Evolutionary conservation across 2,113 vertebrate species (phyloP), one percentile per base, ranked within the genome.

Genomic region (Colius striatus): DNA sequence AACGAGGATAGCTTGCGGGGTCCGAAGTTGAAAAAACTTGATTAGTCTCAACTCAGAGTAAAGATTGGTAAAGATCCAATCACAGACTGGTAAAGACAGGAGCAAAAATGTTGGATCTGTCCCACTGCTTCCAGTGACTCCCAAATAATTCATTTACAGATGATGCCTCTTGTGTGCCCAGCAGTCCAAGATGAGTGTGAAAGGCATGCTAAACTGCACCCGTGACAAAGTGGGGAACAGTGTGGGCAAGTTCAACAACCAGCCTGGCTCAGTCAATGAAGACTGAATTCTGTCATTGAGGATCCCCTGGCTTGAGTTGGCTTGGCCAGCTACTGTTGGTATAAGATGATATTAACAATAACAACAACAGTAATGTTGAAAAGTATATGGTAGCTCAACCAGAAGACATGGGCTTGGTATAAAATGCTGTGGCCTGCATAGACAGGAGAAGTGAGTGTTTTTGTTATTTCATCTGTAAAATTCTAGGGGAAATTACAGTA

Each of bases 1-100:
- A 92, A 70, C n/a, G 6, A 87, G 89, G 71, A 84, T 61, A 63
- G 71, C 84, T 90, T 73, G 54, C 66, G 82, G 89, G 70, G 58
- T 84, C 87, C 87, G 58, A 16, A 82, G 30, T 91, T 92, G 62
- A 94, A 94, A 90, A 76, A 60, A 53, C 29, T 76, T n/a, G 78
- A 71, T 84, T 89, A 80, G 57, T 81, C 91, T 92, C 58, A 81
- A 43, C 77, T 95, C 76, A 55, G 76, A 84, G 62, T n/a, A 68
- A 86, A 94, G 92, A 77, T 27, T 81, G n/a, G n/a, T n/a, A n/a
- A n/a, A n/a, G n/a, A n/a, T n/a, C n/a, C n/a, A n/a, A 71, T 13
- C 85, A 65, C 84, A 95, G 88, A 43, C 45, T 85, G 87, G 84
- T 84, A 87, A 70, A 81, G 68, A 36, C 77, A 60, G 60, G 51